These are phyloP conservation scores for Vireo griseus DNA, from an alignment of 2,797 vertebrate genomes.

Conservation along the genomic window DNA sequence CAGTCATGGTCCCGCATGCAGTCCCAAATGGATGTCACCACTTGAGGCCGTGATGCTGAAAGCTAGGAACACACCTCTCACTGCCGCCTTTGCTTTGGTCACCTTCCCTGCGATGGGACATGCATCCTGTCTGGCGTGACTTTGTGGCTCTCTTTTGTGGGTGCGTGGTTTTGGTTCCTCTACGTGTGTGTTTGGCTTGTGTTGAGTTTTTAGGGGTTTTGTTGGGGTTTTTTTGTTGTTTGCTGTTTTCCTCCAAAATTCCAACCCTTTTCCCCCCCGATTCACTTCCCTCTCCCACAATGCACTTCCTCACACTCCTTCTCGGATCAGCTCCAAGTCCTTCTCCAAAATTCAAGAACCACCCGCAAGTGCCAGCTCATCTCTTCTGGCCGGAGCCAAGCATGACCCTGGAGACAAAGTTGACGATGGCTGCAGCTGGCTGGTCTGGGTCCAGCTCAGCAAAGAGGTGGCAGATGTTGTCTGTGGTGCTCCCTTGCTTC, in stretches of 20 bases:
- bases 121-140: conserved; percentile 29
- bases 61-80: conserved; percentile 68
- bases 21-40: background rate
- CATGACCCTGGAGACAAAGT: conserved; percentile 95
- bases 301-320: conserved; percentile 87
- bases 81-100: conserved; percentile 36
- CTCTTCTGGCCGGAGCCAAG: conserved; percentile 86
- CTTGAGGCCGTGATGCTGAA: conserved; percentile 50
- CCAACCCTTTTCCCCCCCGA: conserved; percentile 45
- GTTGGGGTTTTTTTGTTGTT: conserved; percentile 28
- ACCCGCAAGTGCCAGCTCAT: conserved; percentile 77
- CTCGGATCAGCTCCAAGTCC: conserved; percentile 85
- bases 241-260: conserved; percentile 39
- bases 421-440: conserved; percentile 94
- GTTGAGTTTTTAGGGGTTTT: conserved; percentile 36
- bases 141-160: conserved; percentile 33
- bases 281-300: conserved; percentile 81
- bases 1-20: background rate
- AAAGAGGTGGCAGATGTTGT: conserved; percentile 97
- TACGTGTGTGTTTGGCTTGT: conserved; percentile 26
- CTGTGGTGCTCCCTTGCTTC: conserved; percentile 97
- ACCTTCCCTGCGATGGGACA: conserved; percentile 66
- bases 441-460: conserved; percentile 93
- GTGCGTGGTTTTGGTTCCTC: conserved; percentile 54
- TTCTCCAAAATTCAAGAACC: conserved; percentile 80